These are phyloP conservation scores for Microtus ochrogaster DNA, from an alignment of 2,113 vertebrate species.

Conservation along the genomic window DNA sequence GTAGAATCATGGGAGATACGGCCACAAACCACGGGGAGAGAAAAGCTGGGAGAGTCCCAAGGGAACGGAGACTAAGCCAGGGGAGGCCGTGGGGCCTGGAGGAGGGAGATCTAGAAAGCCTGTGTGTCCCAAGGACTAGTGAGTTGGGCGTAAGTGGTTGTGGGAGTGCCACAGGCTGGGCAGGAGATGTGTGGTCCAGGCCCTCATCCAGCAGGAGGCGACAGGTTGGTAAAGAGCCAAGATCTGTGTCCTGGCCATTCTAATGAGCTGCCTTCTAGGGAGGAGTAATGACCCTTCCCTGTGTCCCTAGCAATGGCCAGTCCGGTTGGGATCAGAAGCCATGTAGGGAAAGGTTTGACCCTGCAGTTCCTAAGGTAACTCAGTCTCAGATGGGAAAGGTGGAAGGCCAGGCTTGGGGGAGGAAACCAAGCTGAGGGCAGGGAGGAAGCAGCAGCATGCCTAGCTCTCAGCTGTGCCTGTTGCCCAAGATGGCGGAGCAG, in stretches of 20 bases:
- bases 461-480: not conserved
- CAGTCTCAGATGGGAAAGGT: not conserved
- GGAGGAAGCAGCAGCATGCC: not conserved
- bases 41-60: not conserved
- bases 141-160: not conserved
- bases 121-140: not conserved
- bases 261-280: not conserved
- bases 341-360: not conserved
- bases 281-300: not conserved
- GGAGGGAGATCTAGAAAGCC: not conserved
- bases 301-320: not conserved
- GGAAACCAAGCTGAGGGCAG: not conserved
- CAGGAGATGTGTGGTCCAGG: not conserved
- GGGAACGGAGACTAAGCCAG: not conserved
- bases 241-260: not conserved
- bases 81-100: not conserved
- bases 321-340: not conserved
- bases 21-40: not conserved
- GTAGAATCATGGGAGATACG: not conserved
- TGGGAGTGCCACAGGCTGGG: not conserved
- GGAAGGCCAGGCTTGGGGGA: not conserved
- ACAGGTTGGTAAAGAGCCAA: not conserved
- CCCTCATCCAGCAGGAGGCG: not conserved
- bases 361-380: not conserved
- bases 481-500: not conserved